Conservation (phyloP, 2,888 invertebrate genomes). For the Clistopyga incitator region DNA sequence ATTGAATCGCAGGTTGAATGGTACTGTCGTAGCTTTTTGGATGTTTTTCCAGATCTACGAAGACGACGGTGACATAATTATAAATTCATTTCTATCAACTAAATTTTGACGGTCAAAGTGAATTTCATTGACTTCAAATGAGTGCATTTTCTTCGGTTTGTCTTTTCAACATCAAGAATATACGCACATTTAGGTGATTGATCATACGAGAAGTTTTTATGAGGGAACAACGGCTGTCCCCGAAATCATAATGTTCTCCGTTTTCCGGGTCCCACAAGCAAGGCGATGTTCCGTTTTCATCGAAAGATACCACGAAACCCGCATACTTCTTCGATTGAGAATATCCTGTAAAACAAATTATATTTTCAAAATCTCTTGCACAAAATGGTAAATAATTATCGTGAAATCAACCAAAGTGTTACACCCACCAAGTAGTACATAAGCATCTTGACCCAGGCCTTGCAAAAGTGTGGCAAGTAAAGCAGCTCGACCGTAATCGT, state of each 20-base stretch:
- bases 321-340: slow-evolving; percentile 81
- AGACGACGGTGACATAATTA: not conserved
- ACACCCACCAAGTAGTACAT: slow-evolving; percentile 78
- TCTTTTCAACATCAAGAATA: not conserved
- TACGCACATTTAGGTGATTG: slow-evolving; percentile 80
- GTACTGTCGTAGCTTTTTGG: slow-evolving; percentile 75
- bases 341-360: slow-evolving; percentile 71
- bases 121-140: too few relatives aligned
- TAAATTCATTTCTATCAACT: too few relatives aligned
- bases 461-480: slow-evolving; percentile 78
- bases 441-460: slow-evolving; percentile 78
- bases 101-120: too few relatives aligned
- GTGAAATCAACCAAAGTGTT: not conserved
- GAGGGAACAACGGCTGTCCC: slow-evolving; percentile 79
- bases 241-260: slow-evolving; percentile 78
- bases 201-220: slow-evolving; percentile 79
- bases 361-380: not conserved
- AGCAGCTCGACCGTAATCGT: slow-evolving; percentile 82
- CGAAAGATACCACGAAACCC: slow-evolving; percentile 79
- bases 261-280: slow-evolving; percentile 82
- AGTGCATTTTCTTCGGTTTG: too few relatives aligned
- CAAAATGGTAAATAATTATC: not conserved
- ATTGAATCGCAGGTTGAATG: slow-evolving; percentile 78
- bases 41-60: slow-evolving; percentile 82
- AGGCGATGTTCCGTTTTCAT: slow-evolving; percentile 71